phyloP scores from a whole-genome alignment of 1,140 invertebrate genomes.

The Colletes gigas region DNA sequence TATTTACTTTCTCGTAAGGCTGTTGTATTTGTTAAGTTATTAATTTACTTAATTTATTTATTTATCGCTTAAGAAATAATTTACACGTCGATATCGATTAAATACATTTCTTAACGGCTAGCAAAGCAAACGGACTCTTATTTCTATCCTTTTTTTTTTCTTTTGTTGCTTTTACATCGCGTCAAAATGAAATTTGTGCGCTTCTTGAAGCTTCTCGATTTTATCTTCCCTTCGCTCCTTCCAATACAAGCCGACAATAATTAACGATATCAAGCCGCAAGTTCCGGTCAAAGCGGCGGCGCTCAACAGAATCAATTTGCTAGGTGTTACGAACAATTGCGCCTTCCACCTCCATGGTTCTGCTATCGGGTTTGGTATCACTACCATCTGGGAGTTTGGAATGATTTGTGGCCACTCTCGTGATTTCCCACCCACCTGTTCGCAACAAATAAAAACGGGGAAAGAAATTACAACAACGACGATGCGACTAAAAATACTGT shows the following conservation, averaged over 20 bases:
- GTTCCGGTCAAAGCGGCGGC: slow-evolving; percentile 93
- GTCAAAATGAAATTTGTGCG: slow-evolving; percentile 92
- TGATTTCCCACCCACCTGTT: slow-evolving; percentile 76
- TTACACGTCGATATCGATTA: slow-evolving; percentile 32
- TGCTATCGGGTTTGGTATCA: slow-evolving; percentile 93
- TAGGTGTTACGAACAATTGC: slow-evolving; percentile 97
- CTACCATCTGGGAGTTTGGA: slow-evolving; percentile 98
- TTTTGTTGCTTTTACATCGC: slow-evolving; percentile 83
- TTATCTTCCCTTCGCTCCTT: slow-evolving; percentile 96
- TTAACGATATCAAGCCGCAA: slow-evolving; percentile 91
- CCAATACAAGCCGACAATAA: slow-evolving; percentile 94
- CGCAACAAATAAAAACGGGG: slow-evolving; percentile 19
- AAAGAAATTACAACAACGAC: neutral
- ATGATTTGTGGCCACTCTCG: slow-evolving; percentile 96
- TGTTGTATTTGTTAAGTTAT: slow-evolving; percentile 1
- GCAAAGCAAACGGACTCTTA: slow-evolving; percentile 5
- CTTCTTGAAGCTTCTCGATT: slow-evolving; percentile 92
- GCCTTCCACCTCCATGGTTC: slow-evolving; percentile 93
- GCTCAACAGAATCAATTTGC: slow-evolving; percentile 95
- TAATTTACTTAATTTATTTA: slow-evolving; percentile 12
- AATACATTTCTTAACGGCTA: slow-evolving; percentile 39
- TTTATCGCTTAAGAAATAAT: slow-evolving; percentile 29
- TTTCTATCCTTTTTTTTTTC: slow-evolving; percentile 12
- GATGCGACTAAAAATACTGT: too few relatives aligned
- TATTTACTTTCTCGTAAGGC: neutral